Evolutionary conservation across 1,140 invertebrate genomes (phyloP), one percentile per base, ranked within the genome.

Genomic region (Drosophila pallidifrons): DNA sequence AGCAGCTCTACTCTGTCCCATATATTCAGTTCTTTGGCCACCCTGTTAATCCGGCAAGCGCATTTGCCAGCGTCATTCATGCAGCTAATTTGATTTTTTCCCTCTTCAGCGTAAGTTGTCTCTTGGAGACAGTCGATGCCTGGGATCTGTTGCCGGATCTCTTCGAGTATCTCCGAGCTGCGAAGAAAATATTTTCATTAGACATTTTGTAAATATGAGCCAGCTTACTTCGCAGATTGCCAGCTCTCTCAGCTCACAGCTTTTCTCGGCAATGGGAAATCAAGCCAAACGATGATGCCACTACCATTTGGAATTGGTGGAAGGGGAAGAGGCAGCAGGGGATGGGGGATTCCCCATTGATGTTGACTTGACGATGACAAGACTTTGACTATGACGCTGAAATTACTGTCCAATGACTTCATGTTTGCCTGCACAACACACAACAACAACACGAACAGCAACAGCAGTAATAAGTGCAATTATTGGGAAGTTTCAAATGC

Each of bases 121-220:
- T n/a, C 67, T 16, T 30, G 46, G 51, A 20, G 35, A 38, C 35
- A 38, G 16, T 32, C 32, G 35, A 7, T 38, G 35, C 35, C 8
- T 38, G 35, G n/a, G 3, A 51, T 38, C 25, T 25, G 49, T 30
- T 20, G 47, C 35, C 1, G 49, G 13, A 11, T 25, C 10, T 45
- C 20, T 25, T 25, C 6, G 7, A 5, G 61, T 13, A 52, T 60
- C 41, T 41, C 20, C 20, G 20, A 25, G 72, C 51, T 49, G 13
- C 3, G 46, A 66, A 69, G 72, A 72, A 83, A 89, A 89, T 88
- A 88, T 89, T 88, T 88, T 89, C 85, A 88, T 88, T 88, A 89
- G 83, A 88, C 83, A 83, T 89, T 88, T 88, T 88, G 77, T 83
- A 89, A 89, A 88, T 88, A 83, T 88, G 85, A 88, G 74, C 83